phyloP scores from a whole-genome alignment of 2,888 invertebrate genomes.

The Noctua comes region DNA sequence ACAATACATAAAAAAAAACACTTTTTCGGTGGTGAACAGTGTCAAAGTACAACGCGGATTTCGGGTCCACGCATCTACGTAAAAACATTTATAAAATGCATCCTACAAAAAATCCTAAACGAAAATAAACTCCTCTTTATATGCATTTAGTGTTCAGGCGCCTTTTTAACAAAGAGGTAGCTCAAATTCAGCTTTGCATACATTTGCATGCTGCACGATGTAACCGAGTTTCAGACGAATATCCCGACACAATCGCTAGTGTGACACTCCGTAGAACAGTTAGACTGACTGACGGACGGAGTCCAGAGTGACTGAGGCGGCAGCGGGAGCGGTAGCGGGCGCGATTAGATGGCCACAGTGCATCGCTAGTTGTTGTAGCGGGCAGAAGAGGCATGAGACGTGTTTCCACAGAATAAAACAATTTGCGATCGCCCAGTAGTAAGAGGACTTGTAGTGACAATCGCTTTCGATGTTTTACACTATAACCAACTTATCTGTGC shows the following conservation, averaged over 20 bases:
- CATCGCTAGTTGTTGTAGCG: background rate
- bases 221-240: constrained; percentile 54
- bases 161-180: constrained; percentile 46
- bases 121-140: constrained; percentile 36
- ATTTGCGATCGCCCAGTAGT: background rate
- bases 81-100: constrained; percentile 24
- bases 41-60: no score
- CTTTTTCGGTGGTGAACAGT: background rate
- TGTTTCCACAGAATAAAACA: background rate
- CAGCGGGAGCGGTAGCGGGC: background rate
- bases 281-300: no score
- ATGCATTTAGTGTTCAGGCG: constrained; percentile 39
- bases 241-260: constrained; percentile 53
- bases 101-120: constrained; percentile 22
- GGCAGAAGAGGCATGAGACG: background rate
- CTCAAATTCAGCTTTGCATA: constrained; percentile 57
- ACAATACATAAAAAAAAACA: background rate
- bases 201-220: constrained; percentile 60
- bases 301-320: background rate
- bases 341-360: background rate
- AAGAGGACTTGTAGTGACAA: background rate
- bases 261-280: constrained; percentile 14
- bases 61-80: background rate
- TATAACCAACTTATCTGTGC: no score
- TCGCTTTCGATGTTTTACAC: background rate